phyloP scores from a whole-genome alignment of 2,797 vertebrate species.

The Sebastes itinus region DNA sequence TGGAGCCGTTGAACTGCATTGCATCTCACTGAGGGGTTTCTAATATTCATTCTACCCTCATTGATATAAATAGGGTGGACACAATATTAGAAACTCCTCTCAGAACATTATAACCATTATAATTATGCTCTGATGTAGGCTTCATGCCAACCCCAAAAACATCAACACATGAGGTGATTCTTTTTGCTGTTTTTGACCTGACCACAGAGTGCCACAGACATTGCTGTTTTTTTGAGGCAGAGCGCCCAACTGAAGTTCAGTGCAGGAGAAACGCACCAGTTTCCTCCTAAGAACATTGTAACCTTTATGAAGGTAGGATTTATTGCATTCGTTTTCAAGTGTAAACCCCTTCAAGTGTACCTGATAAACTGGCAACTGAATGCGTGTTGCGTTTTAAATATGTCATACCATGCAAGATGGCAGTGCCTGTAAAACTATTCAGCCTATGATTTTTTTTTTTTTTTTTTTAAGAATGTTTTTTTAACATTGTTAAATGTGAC shows the following conservation, averaged over 20 bases:
- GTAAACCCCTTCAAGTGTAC: neutral
- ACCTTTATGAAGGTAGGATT: constrained; percentile 6
- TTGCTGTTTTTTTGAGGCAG: constrained; percentile 11
- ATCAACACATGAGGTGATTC: neutral
- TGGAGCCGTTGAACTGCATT: neutral
- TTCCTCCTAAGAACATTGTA: constrained; percentile 4
- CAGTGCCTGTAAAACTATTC: neutral
- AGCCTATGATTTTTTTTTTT: neutral
- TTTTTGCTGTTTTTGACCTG: neutral
- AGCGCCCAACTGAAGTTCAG: constrained; percentile 11
- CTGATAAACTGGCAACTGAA: neutral
- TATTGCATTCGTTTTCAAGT: neutral
- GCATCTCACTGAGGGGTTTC: neutral
- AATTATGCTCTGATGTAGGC: neutral
- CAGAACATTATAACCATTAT: neutral
- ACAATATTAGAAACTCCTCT: neutral
- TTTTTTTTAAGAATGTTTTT: neutral
- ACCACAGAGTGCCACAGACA: constrained; percentile 2
- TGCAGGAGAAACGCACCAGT: constrained; percentile 7
- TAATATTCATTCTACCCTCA: neutral
- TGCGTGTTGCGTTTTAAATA: neutral
- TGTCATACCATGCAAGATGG: neutral
- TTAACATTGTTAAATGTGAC: neutral
- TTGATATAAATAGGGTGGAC: neutral
- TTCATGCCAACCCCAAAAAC: neutral